Base-by-base conservation (phyloP, 1,140 invertebrate species). In the Saccostrea glomerata region DNA sequence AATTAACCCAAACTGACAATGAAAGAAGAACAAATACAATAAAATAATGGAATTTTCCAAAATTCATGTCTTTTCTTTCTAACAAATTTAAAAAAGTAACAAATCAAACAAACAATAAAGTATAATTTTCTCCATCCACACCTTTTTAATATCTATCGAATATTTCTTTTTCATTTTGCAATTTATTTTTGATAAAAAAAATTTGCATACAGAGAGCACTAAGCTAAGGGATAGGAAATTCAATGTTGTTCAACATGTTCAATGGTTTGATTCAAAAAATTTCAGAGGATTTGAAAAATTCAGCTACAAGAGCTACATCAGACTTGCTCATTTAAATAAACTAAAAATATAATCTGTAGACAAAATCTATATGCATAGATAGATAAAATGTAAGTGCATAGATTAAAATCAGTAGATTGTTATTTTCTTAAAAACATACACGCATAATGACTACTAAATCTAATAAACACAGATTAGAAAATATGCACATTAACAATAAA, bases 371-470 rank as follows among this genome's bases (percentile, higher is more conserved):
- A 15, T 25, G 25, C 23, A 36, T 77, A 25, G 23, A 77, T 77
- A 77, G 70, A 77, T 77, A 77, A 77, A 77, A 77, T 77, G 23
- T 23, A 36, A 77, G 30, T 36, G 70, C 70, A 77, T 77, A 25
- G 23, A 77, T 25, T 77, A 77, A 77, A 73, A 77, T 15, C 30
- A 77, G 2, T 30, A 77, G 25, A 30, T 63, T 63, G 70, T 77
- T 77, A 73, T 15, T 77, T 25, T 30, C 30, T 77, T 47, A 47
- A 47, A 47, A 47, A 47, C 9, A 47, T 47, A 47, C 47, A 47
- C 47, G 6, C 70, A 30, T 25, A 11, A 36, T 30, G 25, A 77
- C 13, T 30, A 77, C 23, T 77, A 36, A 30, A 77, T 30, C 11
- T 36, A 13, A 30, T 25, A 77, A 73, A 73, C 23, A 73, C 23